Base-by-base conservation (phyloP, 2,797 vertebrate species). In the Luscinia megarhynchos region DNA sequence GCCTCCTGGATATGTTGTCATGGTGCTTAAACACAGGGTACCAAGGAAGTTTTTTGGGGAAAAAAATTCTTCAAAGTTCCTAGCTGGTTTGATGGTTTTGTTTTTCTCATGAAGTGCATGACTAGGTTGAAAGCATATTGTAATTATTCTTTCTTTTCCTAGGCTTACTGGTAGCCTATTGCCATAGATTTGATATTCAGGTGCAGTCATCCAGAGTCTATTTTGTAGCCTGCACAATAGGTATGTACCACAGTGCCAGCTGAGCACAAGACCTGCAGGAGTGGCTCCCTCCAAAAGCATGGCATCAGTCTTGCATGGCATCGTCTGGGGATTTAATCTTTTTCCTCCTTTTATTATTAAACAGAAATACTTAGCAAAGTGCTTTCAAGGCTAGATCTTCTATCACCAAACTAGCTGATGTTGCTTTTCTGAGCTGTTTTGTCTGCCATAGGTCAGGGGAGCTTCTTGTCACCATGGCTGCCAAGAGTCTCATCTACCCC, bases 151-250 rank as follows among this genome's bases (percentile, higher is more conserved):
- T 87, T 82, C 82, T 45, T 58, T 62, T 82, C 67, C 30, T 95
- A 99, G 99, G 99, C 75, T 97, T 99, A 87, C 97, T 99, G 89
- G 99, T 99, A 68, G 99, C 97, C 6, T 99, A 99, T 95, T 99
- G 99, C 95, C 99, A 99, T 96, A 98, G 99, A 84, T 99, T 99
- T 94, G 99, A 99, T 97, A 98, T 99, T 94, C 98, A 99, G 94
- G 98, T 98, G 93, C 99, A 99, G 74, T 98, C 99, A 3, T 98
- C 99, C 92, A 97, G 98, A 93, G 98, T 99, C 96, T 99, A 99
- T 97, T 99, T 99, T 82, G 98, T 99, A 95, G 98, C 99, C 97
- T 99, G 99, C 95, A 99, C 99, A 7, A 96, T 99, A 13, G 99
- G 99, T 99, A 98, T 0, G 97, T 95, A 5, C 59, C 20, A 46